A percentile compares a stretch with the other conserved stretches of the same genome.
phyloP scores from a whole-genome alignment of 1,140 invertebrate genomes.

The Babylonia areolata region DNA sequence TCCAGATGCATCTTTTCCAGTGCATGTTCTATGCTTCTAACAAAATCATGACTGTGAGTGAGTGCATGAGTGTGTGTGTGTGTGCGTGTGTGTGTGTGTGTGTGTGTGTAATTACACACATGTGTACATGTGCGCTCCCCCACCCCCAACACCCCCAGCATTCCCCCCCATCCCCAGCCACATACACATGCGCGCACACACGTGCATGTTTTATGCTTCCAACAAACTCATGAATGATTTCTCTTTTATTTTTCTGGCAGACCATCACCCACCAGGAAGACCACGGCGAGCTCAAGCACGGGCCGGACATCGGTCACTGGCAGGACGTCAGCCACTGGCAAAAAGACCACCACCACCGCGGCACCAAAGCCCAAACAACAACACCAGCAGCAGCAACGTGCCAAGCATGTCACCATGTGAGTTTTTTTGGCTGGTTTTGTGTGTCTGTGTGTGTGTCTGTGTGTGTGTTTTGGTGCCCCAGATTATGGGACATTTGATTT shows the following conservation, averaged over 20 bases:
- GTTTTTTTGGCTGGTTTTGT: background rate
- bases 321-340: background rate
- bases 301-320: background rate
- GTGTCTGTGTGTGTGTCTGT: too few species aligned
- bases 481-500: too few species aligned
- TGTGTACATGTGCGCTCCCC: too few species aligned
- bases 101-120: background rate
- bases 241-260: background rate
- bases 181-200: background rate
- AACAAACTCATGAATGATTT: background rate
- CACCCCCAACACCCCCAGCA: too few species aligned
- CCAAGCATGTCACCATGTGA: slow-evolving; percentile 35
- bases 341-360: background rate
- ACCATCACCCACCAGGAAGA: background rate
- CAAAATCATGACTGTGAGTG: background rate
- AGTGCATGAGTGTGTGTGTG: background rate
- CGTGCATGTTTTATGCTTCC: background rate
- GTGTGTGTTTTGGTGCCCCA: too few species aligned
- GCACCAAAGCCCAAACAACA: slow-evolving; percentile 19
- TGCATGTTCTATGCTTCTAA: too few species aligned
- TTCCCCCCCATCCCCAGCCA: too few species aligned
- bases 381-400: slow-evolving; percentile 24
- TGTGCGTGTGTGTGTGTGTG: background rate
- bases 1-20: too few species aligned
- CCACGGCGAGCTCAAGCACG: background rate